Evolutionary conservation across 1,140 invertebrate species (phyloP).

Genomic region (Oncopeltus fasciatus): DNA sequence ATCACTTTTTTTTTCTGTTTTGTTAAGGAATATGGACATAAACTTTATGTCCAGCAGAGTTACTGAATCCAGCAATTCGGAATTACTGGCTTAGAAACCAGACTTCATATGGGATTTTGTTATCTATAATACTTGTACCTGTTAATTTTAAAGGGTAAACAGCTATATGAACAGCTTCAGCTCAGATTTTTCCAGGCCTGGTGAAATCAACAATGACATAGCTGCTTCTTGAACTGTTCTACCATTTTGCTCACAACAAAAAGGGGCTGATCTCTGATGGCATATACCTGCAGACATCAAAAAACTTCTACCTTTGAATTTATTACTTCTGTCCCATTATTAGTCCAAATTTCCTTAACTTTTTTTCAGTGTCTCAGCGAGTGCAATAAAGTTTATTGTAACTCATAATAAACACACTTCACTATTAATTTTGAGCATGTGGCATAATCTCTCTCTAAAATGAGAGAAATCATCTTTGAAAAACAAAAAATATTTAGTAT

Average conservation of each 20-base stretch:
- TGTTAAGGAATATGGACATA: too few species aligned
- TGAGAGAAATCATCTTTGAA: too few species aligned
- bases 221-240: conserved; percentile 26
- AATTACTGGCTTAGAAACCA: conserved; percentile 19
- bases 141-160: conserved; percentile 30
- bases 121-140: conserved; percentile 25
- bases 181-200: too few species aligned
- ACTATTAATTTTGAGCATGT: too few species aligned
- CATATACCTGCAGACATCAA: conserved; percentile 21
- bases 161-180: conserved; percentile 30
- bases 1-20: too few species aligned
- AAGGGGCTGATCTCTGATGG: conserved; percentile 29
- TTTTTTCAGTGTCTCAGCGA: too few species aligned
- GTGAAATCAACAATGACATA: too few species aligned
- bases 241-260: conserved; percentile 36
- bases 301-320: not conserved
- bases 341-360: too few species aligned
- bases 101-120: conserved; percentile 26
- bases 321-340: conserved; percentile 32
- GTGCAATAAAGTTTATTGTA: too few species aligned
- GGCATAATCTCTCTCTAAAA: too few species aligned
- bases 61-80: not conserved
- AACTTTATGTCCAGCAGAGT: conserved; percentile 7
- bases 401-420: too few species aligned
- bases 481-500: too few species aligned